Percentiles rank a stretch among this genome's conserved stretches.
Conservation (phyloP, 2,888 invertebrate species). For the Yponomeuta cagnagella region DNA sequence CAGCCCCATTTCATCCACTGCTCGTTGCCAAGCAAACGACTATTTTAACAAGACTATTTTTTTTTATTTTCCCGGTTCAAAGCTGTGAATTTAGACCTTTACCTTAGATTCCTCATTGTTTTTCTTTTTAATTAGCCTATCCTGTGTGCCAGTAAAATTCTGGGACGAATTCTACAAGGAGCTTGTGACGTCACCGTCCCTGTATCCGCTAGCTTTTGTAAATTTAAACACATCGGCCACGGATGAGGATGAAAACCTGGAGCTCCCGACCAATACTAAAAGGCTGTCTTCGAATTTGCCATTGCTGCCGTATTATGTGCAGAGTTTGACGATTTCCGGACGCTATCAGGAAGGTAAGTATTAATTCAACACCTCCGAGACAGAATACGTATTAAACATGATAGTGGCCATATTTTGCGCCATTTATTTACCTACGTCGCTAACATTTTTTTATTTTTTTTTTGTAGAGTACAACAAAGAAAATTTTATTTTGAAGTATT, state of each 20-base stretch:
- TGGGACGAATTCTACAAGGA: slow-evolving; percentile 58
- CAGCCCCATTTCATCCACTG: too few species aligned
- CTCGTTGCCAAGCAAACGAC: too few species aligned
- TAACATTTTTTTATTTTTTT: too few species aligned
- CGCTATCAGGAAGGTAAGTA: slow-evolving; percentile 35
- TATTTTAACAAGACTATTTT: too few species aligned
- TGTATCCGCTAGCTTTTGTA: slow-evolving; percentile 49
- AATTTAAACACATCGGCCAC: slow-evolving; percentile 31
- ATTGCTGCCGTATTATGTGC: slow-evolving; percentile 51
- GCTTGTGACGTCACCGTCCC: slow-evolving; percentile 45
- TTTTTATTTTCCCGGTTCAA: too few species aligned
- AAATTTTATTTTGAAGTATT: too few species aligned
- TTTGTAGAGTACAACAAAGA: too few species aligned
- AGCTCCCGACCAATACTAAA: slow-evolving; percentile 40
- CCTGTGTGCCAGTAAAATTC: slow-evolving; percentile 43
- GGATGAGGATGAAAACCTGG: slow-evolving; percentile 24
- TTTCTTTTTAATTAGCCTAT: background rate
- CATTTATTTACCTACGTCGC: too few species aligned
- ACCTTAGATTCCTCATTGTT: too few species aligned
- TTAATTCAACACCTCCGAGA: background rate
- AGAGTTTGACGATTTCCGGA: slow-evolving; percentile 44
- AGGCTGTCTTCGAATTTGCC: slow-evolving; percentile 50
- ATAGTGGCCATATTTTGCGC: background rate
- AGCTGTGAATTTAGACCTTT: too few species aligned
- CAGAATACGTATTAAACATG: too few species aligned